A percentile compares a stretch with the other conserved stretches of the same genome.
Conservation (phyloP, 2,888 invertebrate species). For the Petrolisthes cinctipes region DNA sequence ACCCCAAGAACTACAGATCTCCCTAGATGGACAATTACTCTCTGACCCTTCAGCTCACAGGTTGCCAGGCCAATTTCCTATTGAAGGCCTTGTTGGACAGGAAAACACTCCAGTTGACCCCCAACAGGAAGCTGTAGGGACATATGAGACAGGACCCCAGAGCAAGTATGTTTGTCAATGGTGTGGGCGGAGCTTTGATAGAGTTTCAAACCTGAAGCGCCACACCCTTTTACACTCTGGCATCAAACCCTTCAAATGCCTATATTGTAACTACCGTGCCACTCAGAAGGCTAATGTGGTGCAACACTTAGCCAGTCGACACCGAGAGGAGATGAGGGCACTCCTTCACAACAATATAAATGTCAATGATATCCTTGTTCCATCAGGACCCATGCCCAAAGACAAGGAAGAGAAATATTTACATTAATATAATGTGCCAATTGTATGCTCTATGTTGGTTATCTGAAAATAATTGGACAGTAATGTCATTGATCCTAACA, state of each 20-base stretch:
- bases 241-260: constrained; percentile 59
- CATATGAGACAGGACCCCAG: neutral
- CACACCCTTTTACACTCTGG: constrained; percentile 59
- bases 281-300: constrained; percentile 63
- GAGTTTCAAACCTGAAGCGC: constrained; percentile 61
- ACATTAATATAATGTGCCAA: neutral
- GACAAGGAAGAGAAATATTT: neutral
- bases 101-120: constrained; percentile 23
- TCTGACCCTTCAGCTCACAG: constrained; percentile 10
- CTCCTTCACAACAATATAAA: constrained; percentile 56
- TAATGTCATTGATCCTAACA: too few relatives aligned
- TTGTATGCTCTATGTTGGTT: neutral
- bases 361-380: constrained; percentile 60
- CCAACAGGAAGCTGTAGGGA: constrained; percentile 25
- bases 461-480: too few relatives aligned
- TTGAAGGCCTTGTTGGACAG: neutral
- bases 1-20: constrained; percentile 32
- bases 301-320: constrained; percentile 60
- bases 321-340: constrained; percentile 52
- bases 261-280: constrained; percentile 60
- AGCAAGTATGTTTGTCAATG: constrained; percentile 58
- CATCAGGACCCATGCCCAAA: constrained; percentile 14
- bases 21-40: constrained; percentile 23
- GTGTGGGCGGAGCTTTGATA: constrained; percentile 54
- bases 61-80: neutral